These are phyloP conservation scores for Tragelaphus eurycerus DNA, from an alignment of 2,797 vertebrate species.

Conservation along the genomic window DNA sequence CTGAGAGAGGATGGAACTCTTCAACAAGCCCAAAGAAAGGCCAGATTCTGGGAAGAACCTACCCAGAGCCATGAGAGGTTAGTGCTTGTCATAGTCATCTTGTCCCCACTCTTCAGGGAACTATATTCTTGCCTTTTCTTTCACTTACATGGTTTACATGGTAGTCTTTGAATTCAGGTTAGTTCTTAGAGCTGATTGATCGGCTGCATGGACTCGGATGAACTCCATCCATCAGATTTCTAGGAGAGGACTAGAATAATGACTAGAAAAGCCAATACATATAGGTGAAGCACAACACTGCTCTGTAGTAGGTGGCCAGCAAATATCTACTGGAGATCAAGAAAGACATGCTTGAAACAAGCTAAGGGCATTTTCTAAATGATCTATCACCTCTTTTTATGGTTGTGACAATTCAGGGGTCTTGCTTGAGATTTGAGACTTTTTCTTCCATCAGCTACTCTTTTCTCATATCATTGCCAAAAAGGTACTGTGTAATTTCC, in stretches of 20 bases:
- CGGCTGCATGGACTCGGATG: not conserved
- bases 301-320: not conserved
- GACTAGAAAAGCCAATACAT: not conserved
- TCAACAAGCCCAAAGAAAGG: not conserved
- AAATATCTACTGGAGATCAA: not conserved
- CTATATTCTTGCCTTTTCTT: not conserved
- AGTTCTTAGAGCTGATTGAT: not conserved
- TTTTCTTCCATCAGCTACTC: not conserved
- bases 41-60: not conserved
- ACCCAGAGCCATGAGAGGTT: not conserved
- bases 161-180: not conserved
- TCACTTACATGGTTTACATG: not conserved
- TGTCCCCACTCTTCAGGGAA: not conserved
- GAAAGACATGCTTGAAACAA: not conserved
- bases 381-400: not conserved
- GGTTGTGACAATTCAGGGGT: not conserved
- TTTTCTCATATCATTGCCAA: not conserved
- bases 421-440: not conserved
- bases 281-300: not conserved
- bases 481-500: constrained; percentile 2
- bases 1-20: not conserved
- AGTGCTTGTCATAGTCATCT: too few relatives aligned
- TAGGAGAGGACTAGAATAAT: not conserved
- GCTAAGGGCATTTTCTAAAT: not conserved
- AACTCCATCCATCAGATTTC: not conserved